Evolutionary conservation across 1,140 invertebrate species (phyloP), one percentile per base, ranked within the genome.

Genomic region (Lerema accius): DNA sequence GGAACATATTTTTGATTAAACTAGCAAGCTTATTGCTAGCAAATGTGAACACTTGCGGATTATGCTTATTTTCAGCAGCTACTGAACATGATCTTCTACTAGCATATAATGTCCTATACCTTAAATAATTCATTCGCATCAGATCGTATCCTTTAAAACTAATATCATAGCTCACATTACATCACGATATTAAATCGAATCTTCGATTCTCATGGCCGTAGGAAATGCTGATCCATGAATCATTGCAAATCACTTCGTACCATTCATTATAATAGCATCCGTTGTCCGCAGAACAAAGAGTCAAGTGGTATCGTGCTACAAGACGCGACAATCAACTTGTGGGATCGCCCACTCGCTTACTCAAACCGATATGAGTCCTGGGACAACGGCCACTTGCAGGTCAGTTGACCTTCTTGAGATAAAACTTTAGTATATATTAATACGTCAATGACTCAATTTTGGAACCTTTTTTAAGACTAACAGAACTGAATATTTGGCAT

Each of bases 301-400:
- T 84, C 85, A 51, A 86, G 79, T 77, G 86, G 85, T 39, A 89
- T 90, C 67, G 85, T 87, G 42, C 80, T 90, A 28, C 84, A 89
- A 81, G 87, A 90, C 53, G 73, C 84, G 28, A 77, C 84, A n/a
- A 49, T 82, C 64, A 85, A 86, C 75, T 56, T 84, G 73, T 97
- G 96, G 96, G 92, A 94, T 55, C 94, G 95, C 11, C 95, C 95
- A 4, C 93, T 94, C 68, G 95, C 95, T 11, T 93, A 94, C 68
- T 94, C 92, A 65, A 97, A 96, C 92, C 92, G 95, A 65, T 97
- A 97, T 80, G 95, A 96, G 62, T 93, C 94, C 26, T 96, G 96
- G 95, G 95, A 96, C 71, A 92, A 92, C 76, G 87, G 91, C 71
- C 90, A 92, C 72, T 86, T 90, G 43, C 93, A 94, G 86, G 88